Base-by-base conservation (phyloP, 37 sponge, comb jelly and placozoan genomes). In the Spongilla lacustris region DNA sequence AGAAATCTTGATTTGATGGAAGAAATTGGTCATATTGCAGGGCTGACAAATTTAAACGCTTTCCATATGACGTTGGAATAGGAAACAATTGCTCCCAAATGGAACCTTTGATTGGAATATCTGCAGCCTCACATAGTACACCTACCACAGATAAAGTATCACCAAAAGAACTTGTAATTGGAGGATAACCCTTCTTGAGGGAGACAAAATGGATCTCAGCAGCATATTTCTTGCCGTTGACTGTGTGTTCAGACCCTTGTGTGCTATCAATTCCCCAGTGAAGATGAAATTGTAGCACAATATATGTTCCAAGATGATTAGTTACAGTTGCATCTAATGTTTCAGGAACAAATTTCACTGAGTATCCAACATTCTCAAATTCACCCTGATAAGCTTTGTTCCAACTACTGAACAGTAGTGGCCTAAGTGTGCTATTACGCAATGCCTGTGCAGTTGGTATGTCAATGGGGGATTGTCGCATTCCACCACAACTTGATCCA, bases 211-310 rank as follows among this genome's bases (percentile, higher is more conserved):
- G 84, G 32, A 74, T 46, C 66, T 83, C 84, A 6, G 58, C 75
- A 21, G 50, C 58, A n/a, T 73, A 83, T 32, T 74, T 72, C 30
- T 25, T 46, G 29, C 84, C 37, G 33, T 83, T 74, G 31, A 83
- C 34, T 46, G 32, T 72, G 66, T 83, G 84, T 66, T 83, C 84
- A 66, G 84, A 83, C 28, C 84, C 84, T 41, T 83, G 37, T 25
- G 25, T 26, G 48, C 33, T 29, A 32, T 72, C 50, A 46, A 33
- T 38, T 72, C 84, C 84, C 84, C 84, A 83, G 75, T 83, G 84
- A 37, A 83, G n/a, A 66, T 83, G 84, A 71, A 83, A 73, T 38
- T 73, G 84, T 74, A 36, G 26, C 24, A 83, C 25, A 24, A 37
- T 50, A 32, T 83, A 83, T 21, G 84, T 83, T 37, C 84, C 84